phyloP scores from a whole-genome alignment of 2,888 invertebrate genomes.

The Dasypolia templi region DNA sequence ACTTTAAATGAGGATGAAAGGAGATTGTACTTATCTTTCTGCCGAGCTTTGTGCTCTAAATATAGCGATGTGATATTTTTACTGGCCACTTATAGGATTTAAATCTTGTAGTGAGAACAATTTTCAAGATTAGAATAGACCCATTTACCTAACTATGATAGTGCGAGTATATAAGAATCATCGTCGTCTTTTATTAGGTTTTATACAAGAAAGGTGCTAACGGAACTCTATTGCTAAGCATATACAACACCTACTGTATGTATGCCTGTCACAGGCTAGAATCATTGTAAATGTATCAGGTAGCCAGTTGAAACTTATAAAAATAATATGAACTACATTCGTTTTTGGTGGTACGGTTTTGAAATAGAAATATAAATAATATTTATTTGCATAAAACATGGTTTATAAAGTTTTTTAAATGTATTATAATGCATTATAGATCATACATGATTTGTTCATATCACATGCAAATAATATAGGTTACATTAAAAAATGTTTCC shows the following conservation, averaged over 20 bases:
- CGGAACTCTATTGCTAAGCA: neutral
- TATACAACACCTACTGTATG: no score
- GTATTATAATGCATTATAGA: no score
- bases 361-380: no score
- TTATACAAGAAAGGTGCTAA: no score
- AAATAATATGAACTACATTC: neutral
- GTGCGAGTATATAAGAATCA: neutral
- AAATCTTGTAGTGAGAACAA: slow-evolving; percentile 1
- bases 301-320: neutral
- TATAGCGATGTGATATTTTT: slow-evolving; percentile 43
- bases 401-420: no score
- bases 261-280: neutral
- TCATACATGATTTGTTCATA: no score
- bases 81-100: slow-evolving; percentile 2
- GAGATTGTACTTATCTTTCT: slow-evolving; percentile 57
- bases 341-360: neutral
- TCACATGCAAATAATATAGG: no score
- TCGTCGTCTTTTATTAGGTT: neutral
- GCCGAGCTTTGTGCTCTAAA: slow-evolving; percentile 53
- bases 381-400: no score
- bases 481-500: no score
- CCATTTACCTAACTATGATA: neutral
- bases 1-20: slow-evolving; percentile 53
- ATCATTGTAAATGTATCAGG: neutral
- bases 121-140: neutral